Evolutionary conservation across 2,888 invertebrate genomes (phyloP).

Genomic region (Xestia c-nigrum): DNA sequence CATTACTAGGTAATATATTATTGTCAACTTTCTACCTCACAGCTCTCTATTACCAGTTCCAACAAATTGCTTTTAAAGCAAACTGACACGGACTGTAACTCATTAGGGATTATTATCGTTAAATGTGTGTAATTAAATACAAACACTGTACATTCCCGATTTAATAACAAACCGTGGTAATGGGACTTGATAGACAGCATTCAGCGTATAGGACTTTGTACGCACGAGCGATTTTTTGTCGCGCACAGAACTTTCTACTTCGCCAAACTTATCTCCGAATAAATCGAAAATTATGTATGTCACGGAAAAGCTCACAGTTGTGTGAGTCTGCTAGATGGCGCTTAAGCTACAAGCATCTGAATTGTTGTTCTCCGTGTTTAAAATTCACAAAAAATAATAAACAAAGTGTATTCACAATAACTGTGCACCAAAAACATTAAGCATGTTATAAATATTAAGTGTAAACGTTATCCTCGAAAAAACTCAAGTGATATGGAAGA

Average conservation of each 20-base stretch:
- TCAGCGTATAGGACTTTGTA: constrained; percentile 23
- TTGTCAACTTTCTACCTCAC: background rate
- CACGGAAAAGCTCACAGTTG: too few relatives aligned
- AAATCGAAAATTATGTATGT: too few relatives aligned
- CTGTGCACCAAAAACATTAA: too few relatives aligned
- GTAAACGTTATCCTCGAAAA: too few relatives aligned
- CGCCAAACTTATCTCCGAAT: background rate
- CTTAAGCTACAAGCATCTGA: too few relatives aligned
- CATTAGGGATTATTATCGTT: constrained; percentile 40
- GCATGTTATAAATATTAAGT: too few relatives aligned
- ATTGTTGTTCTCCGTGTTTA: too few relatives aligned
- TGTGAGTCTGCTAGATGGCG: too few relatives aligned
- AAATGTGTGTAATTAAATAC: constrained; percentile 41
- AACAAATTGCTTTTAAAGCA: constrained; percentile 35
- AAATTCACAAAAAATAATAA: too few relatives aligned
- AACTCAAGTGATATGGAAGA: too few relatives aligned
- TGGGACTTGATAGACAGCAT: constrained; percentile 47
- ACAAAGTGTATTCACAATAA: too few relatives aligned
- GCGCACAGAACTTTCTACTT: background rate
- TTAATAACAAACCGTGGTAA: constrained; percentile 41
- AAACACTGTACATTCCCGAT: constrained; percentile 35
- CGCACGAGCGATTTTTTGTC: background rate
- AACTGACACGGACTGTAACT: constrained; percentile 23
- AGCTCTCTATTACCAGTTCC: constrained; percentile 22
- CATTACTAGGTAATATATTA: background rate